phyloP scores from a whole-genome alignment of 1,140 invertebrate species.

The Drosophila grimshawi region DNA sequence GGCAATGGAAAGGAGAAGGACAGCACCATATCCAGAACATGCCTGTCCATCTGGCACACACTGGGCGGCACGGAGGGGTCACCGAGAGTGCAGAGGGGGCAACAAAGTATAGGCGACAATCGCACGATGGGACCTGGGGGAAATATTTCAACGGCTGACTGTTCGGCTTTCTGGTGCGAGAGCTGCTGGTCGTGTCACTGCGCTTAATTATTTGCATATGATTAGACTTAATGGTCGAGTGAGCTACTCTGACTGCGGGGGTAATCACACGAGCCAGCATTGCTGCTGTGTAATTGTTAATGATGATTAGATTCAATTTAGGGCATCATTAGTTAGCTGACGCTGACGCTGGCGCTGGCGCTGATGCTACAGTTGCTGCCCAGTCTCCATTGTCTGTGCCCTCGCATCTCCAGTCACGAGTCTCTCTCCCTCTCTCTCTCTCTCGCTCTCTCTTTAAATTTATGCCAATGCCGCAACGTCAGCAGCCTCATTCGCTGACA shows the following conservation, averaged over 20 bases:
- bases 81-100: background rate
- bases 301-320: constrained; percentile 85
- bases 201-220: constrained; percentile 84
- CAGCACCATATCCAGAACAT: constrained; percentile 16
- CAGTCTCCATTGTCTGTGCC: constrained; percentile 39
- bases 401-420: constrained; percentile 16
- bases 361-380: constrained; percentile 43
- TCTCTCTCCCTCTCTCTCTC: constrained; percentile 54
- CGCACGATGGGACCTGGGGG: constrained; percentile 71
- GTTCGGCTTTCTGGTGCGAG: constrained; percentile 10
- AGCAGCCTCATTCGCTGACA: constrained; percentile 30
- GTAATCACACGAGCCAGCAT: constrained; percentile 72
- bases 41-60: constrained; percentile 55
- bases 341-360: constrained; percentile 41
- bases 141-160: constrained; percentile 69
- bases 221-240: constrained; percentile 78
- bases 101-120: constrained; percentile 69
- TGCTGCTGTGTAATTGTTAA: constrained; percentile 82
- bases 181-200: constrained; percentile 53
- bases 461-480: constrained; percentile 75
- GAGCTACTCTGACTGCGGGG: constrained; percentile 50
- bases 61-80: constrained; percentile 38
- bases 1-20: background rate
- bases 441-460: constrained; percentile 62
- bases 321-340: constrained; percentile 84